These are phyloP conservation scores for Lepisosteus oculatus DNA, from an alignment of 2,113 vertebrate species.

Conservation along the genomic window DNA sequence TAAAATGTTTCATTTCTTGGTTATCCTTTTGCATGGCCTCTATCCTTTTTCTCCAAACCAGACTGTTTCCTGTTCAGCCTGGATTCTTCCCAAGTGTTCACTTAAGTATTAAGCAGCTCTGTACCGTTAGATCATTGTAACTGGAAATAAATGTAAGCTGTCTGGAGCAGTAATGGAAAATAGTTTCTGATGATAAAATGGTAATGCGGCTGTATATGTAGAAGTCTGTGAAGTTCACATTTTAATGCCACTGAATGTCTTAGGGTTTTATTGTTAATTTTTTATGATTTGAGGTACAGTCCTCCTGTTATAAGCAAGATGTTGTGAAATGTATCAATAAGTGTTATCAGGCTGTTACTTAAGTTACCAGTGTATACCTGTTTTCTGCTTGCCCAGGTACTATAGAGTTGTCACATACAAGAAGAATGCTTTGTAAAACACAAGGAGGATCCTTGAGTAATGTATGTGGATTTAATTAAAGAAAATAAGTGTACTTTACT, in stretches of 20 bases:
- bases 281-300: no score
- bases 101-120: slow-evolving; percentile 40
- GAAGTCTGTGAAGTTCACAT: slow-evolving; percentile 31
- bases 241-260: slow-evolving; percentile 23
- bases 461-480: no score
- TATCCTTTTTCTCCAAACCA: slow-evolving; percentile 32
- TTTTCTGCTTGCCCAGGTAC: no score
- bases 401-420: no score
- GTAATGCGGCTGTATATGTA: slow-evolving; percentile 9
- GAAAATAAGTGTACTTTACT: no score
- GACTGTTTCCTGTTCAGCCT: slow-evolving; percentile 54
- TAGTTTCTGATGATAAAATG: slow-evolving; percentile 27
- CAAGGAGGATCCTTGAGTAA: no score
- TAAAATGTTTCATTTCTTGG: not conserved
- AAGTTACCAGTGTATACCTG: no score
- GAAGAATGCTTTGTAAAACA: no score
- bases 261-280: no score
- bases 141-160: slow-evolving; percentile 29
- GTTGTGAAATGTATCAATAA: not conserved
- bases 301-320: not conserved
- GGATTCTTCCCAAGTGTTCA: slow-evolving; percentile 40
- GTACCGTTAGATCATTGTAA: slow-evolving; percentile 36
- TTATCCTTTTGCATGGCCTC: slow-evolving; percentile 40
- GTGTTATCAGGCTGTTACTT: no score
- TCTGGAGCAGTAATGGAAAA: slow-evolving; percentile 38